Evolutionary conservation across 2,888 invertebrate species (phyloP).

Genomic region (Hyalella azteca): DNA sequence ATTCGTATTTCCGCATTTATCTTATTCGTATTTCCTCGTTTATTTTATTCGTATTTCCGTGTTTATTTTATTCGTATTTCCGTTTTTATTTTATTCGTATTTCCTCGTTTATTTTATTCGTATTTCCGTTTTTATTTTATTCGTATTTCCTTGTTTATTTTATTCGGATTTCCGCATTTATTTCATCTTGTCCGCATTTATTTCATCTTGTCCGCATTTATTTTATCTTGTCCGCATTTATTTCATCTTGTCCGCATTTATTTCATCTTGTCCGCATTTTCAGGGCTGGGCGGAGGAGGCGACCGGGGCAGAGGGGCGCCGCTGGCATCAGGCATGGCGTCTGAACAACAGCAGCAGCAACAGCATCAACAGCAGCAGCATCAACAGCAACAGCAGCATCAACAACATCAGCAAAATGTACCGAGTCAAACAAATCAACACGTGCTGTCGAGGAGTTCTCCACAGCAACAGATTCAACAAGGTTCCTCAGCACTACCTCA

Average conservation of each 20-base stretch:
- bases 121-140: neutral
- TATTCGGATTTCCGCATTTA: neutral
- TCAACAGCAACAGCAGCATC: neutral
- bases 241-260: neutral
- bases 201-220: neutral
- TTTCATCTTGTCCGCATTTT: neutral
- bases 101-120: neutral
- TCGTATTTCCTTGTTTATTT: neutral
- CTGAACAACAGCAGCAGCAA: conserved; percentile 40
- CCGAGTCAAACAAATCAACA: neutral
- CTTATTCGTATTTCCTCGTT: no score
- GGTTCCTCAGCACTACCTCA: neutral
- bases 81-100: neutral
- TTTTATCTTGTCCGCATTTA: neutral
- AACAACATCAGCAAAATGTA: conserved; percentile 15
- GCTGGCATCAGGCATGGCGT: conserved; percentile 58
- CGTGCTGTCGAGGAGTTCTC: neutral
- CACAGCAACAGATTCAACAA: neutral
- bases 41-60: no score
- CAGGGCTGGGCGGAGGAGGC: conserved; percentile 58
- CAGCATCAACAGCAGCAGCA: neutral
- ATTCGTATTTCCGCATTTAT: no score
- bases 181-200: neutral
- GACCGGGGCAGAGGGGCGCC: conserved; percentile 53
- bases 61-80: no score